Evolutionary conservation across 2,797 vertebrate genomes (phyloP).

Genomic region (Ceryle rudis): DNA sequence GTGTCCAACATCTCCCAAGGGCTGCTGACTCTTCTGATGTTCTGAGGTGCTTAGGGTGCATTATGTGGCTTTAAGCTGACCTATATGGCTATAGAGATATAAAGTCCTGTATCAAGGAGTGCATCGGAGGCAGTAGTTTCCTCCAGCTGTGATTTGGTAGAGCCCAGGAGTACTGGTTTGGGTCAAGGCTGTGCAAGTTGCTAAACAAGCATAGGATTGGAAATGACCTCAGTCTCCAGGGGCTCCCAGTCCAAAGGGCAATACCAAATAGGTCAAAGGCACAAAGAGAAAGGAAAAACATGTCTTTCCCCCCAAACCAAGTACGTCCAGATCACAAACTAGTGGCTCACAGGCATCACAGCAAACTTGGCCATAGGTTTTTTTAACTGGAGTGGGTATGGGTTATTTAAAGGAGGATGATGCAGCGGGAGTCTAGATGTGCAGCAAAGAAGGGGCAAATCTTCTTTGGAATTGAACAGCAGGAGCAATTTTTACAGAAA

Average conservation of each 20-base stretch:
- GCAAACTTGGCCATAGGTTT: fast-evolving
- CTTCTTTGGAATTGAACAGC: neutral
- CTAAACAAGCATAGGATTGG: neutral
- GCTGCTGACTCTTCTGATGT: neutral
- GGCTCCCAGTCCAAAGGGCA: fast-evolving
- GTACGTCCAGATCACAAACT: neutral
- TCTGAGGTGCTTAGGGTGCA: neutral
- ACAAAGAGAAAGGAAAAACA: neutral
- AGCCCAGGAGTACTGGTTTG: neutral
- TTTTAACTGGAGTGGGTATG: neutral
- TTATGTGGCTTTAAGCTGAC: neutral
- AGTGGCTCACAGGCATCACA: neutral
- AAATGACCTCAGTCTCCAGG: fast-evolving
- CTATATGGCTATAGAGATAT: neutral
- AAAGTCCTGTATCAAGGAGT: fast-evolving
- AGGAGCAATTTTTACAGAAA: neutral
- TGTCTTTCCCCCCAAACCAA: fast-evolving
- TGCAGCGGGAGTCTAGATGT: neutral
- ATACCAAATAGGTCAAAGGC: neutral
- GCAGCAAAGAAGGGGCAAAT: neutral
- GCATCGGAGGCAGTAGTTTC: neutral
- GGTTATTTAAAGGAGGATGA: neutral
- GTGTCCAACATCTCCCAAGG: neutral
- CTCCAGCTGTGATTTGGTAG: neutral
- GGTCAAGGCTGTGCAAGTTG: neutral